These are phyloP conservation scores for Pachyuromys duprasi DNA, from an alignment of 2,797 vertebrate species.

Conservation along the genomic window DNA sequence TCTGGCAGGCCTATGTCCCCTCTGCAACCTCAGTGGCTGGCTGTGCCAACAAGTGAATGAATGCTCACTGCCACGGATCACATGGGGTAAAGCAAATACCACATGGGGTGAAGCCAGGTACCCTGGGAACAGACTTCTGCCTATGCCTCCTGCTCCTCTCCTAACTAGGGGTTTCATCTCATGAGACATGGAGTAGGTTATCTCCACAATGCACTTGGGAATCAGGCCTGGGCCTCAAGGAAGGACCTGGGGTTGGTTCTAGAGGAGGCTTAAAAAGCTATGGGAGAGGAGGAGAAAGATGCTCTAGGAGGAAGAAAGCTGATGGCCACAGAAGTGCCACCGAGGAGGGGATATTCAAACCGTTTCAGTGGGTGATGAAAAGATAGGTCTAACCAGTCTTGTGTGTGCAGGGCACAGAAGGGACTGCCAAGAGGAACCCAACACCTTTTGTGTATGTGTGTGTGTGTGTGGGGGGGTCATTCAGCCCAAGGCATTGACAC, in stretches of 20 bases:
- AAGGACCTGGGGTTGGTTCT: background rate
- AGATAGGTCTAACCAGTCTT: background rate
- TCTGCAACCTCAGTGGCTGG: too few species aligned
- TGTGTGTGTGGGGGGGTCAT: background rate
- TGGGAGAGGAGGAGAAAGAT: background rate
- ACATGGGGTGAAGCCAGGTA: background rate
- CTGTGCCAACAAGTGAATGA: background rate
- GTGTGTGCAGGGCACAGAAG: background rate
- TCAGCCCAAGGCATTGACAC: background rate
- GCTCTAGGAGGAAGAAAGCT: background rate
- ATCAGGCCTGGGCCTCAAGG: background rate
- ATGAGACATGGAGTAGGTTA: background rate
- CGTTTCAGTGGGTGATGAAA: background rate
- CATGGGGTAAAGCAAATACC: background rate
- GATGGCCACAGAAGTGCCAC: background rate
- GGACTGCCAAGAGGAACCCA: background rate
- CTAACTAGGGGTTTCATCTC: background rate
- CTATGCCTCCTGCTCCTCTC: background rate
- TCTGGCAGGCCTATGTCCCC: rapidly evolving
- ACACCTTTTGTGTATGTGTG: background rate
- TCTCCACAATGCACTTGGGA: too few species aligned
- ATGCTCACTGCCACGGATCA: background rate
- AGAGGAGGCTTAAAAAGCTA: background rate
- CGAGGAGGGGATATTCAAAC: background rate
- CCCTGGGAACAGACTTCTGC: background rate